phyloP scores from a whole-genome alignment of 1,140 invertebrate species.

The Oryzaephilus surinamensis region DNA sequence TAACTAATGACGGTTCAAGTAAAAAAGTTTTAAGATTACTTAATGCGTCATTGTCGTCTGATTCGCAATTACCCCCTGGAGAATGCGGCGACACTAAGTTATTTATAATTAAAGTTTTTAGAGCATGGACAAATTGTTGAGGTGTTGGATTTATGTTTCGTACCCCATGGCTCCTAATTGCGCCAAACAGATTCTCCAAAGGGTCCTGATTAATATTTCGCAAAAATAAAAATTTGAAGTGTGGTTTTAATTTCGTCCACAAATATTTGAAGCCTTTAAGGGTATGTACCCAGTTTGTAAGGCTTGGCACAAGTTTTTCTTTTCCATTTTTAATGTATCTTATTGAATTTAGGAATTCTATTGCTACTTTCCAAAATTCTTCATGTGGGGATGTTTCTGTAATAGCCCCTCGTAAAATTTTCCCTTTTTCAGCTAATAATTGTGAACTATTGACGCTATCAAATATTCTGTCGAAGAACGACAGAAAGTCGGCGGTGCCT shows the following conservation, averaged over 20 bases:
- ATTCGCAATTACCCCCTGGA: too few species aligned
- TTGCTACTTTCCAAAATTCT: slow-evolving; percentile 4
- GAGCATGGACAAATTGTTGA: background rate
- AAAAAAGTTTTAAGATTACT: too few species aligned
- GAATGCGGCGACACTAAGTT: too few species aligned
- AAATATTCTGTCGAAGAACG: slow-evolving; percentile 13
- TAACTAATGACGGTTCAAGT: too few species aligned
- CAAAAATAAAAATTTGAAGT: slow-evolving; percentile 1
- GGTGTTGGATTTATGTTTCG: slow-evolving; percentile 5
- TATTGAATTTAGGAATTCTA: too few species aligned
- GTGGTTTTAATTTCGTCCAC: background rate
- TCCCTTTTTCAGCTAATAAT: background rate
- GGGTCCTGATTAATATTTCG: slow-evolving; percentile 10
- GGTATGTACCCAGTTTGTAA: too few species aligned
- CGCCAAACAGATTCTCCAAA: slow-evolving; percentile 11
- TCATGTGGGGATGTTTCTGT: slow-evolving; percentile 4
- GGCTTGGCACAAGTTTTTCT: too few species aligned
- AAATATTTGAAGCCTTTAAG: too few species aligned
- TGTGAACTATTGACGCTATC: slow-evolving; percentile 12
- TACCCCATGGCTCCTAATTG: slow-evolving; percentile 3
- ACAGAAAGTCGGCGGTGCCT: slow-evolving; percentile 11
- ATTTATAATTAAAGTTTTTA: background rate
- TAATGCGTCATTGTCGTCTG: too few species aligned
- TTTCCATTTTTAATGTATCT: too few species aligned
- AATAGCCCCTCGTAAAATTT: background rate